phyloP scores from a whole-genome alignment of 2,888 invertebrate species.

The Rapana venosa region DNA sequence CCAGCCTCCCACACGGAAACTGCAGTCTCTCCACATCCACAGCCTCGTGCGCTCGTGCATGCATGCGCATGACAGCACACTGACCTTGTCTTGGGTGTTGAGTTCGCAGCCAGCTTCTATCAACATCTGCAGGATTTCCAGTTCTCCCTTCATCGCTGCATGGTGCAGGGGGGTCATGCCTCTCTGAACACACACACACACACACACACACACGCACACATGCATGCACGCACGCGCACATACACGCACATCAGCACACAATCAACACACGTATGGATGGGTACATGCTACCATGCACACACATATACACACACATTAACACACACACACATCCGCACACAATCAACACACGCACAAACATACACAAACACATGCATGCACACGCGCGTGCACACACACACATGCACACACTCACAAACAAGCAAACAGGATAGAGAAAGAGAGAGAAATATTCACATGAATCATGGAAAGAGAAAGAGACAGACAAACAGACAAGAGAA shows the following conservation, averaged over 20 bases:
- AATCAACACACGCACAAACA: slow-evolving; percentile 6
- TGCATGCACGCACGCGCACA: not conserved
- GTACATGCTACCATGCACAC: not conserved
- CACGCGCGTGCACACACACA: slow-evolving; percentile 9
- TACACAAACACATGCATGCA: not conserved
- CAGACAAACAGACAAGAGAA: too few relatives aligned
- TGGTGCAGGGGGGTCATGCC: slow-evolving; percentile 77
- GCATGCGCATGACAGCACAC: not conserved
- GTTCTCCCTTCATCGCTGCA: slow-evolving; percentile 78
- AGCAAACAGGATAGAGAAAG: not conserved
- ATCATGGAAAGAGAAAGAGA: too few relatives aligned
- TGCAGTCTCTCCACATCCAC: too few relatives aligned
- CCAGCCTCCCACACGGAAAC: too few relatives aligned
- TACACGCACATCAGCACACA: not conserved
- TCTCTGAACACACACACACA: slow-evolving; percentile 64
- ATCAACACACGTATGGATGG: not conserved
- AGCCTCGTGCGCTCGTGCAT: too few relatives aligned
- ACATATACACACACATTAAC: not conserved
- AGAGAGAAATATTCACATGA: too few relatives aligned
- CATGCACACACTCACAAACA: slow-evolving; percentile 18
- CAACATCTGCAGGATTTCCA: slow-evolving; percentile 74
- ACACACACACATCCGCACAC: not conserved
- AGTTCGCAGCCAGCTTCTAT: slow-evolving; percentile 74
- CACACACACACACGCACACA: not conserved
- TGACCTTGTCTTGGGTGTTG: slow-evolving; percentile 75